Conservation (phyloP, 2,888 invertebrate genomes). For the Busseola fusca region DNA sequence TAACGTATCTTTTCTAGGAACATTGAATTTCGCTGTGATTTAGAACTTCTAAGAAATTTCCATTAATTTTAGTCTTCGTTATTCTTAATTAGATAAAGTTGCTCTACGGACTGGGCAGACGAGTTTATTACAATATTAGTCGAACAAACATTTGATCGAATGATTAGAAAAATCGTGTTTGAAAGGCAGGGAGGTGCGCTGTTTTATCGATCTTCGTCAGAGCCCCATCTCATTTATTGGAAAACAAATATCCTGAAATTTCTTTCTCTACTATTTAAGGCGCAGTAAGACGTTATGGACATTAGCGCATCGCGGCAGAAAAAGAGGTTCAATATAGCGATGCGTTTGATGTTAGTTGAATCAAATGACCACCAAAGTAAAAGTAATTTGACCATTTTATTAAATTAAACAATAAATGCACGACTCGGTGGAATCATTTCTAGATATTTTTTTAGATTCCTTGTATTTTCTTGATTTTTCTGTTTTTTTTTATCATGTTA, state of each 20-base stretch:
- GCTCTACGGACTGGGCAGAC: neutral
- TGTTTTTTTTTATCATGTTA: neutral
- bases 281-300: neutral
- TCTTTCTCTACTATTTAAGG: neutral
- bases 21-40: neutral
- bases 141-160: slow-evolving; percentile 46
- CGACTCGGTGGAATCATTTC: neutral
- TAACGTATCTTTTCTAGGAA: neutral
- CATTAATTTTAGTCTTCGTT: slow-evolving; percentile 2
- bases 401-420: neutral
- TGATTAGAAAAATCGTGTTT: slow-evolving; percentile 48
- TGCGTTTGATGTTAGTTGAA: neutral
- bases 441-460: neutral
- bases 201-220: slow-evolving; percentile 5
- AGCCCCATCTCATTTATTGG: neutral
- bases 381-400: neutral
- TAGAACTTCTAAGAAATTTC: neutral
- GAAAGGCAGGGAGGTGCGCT: neutral
- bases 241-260: neutral
- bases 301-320: neutral
- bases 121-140: slow-evolving; percentile 40
- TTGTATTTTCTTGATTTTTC: neutral
- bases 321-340: neutral
- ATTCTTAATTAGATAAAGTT: slow-evolving; percentile 39
- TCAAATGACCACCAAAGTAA: neutral